A percentile compares a stretch with the other conserved stretches of the same genome.
Conservation (phyloP, 1,140 invertebrate genomes). For the Kradibia gibbosae region DNA sequence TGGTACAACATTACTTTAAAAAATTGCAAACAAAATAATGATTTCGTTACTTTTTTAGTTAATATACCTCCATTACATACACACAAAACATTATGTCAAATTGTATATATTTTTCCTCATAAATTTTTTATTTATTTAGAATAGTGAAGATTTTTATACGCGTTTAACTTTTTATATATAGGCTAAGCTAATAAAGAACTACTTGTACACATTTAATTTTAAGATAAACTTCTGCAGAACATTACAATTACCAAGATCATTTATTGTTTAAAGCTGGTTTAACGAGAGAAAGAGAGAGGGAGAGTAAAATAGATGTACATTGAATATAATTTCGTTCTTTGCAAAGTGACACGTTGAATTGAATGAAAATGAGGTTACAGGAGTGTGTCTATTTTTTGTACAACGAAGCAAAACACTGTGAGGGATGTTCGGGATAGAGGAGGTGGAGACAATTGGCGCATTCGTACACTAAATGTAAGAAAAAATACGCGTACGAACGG, state of each 20-base stretch:
- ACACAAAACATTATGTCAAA: too few species aligned
- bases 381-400: neutral
- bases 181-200: too few species aligned
- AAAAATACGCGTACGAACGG: neutral
- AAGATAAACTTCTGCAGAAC: neutral
- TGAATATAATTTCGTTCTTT: neutral
- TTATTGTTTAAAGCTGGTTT: neutral
- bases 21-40: too few species aligned
- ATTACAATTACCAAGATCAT: neutral
- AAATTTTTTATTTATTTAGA: too few species aligned
- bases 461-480: neutral
- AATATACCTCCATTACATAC: too few species aligned
- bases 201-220: too few species aligned
- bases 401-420: neutral
- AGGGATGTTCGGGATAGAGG: neutral
- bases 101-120: too few species aligned
- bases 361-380: slow-evolving; percentile 38
- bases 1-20: too few species aligned
- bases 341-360: slow-evolving; percentile 12
- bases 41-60: too few species aligned
- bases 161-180: too few species aligned
- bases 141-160: too few species aligned
- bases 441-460: neutral
- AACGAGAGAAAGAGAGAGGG: neutral
- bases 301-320: neutral